Base-by-base conservation (phyloP, 2,888 invertebrate genomes). In the Ephialtes manifestator region DNA sequence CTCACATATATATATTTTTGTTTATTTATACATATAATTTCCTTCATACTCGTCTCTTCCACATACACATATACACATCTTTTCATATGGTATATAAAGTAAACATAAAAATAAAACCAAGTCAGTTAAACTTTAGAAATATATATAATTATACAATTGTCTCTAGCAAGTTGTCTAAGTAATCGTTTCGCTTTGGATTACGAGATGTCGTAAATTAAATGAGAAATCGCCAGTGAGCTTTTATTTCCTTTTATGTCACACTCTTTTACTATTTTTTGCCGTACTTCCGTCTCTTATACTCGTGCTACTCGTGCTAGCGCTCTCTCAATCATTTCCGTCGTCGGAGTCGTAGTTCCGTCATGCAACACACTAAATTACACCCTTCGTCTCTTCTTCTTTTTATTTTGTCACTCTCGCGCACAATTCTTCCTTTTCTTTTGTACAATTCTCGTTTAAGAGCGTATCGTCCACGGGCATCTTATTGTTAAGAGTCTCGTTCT, bases 311-410 rank as follows among this genome's bases (percentile, higher is more conserved):
- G 55, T 55, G 65, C 70, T 79, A 39, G 65, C 63, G 76, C 46
- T 74, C 28, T 77, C 72, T 35, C 80, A 28, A 75, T 72, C 84
- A 48, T 51, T 68, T 71, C 63, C 74, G 51, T 67, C 65, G 48
- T 74, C 72, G 20, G 31, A 63, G 60, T 74, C 31, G 46, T 60
- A 46, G 51, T 81, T 88, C 81, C 78, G 85, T 83, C 86, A 85
- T 84, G 78, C 55, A 51, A 80, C 67, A 75, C 68, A 46, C 74
- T 65, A 68, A 72, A 71, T 83, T 81, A 68, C 72, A 81, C 55
- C 18, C 43, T 67, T 43, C 81, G 70, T 79, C 89, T 65, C 35
- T 81, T 72, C 31, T 43, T 72, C 31, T 72, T 51, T 46, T 74
- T 84, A 74, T 81, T 51, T 81, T 85, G 65, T 31, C 65, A 70